Percentiles rank a stretch among this genome's conserved stretches.
Evolutionary conservation across 2,888 invertebrate genomes (phyloP).

Genomic region (Caenorhabditis sp.): DNA sequence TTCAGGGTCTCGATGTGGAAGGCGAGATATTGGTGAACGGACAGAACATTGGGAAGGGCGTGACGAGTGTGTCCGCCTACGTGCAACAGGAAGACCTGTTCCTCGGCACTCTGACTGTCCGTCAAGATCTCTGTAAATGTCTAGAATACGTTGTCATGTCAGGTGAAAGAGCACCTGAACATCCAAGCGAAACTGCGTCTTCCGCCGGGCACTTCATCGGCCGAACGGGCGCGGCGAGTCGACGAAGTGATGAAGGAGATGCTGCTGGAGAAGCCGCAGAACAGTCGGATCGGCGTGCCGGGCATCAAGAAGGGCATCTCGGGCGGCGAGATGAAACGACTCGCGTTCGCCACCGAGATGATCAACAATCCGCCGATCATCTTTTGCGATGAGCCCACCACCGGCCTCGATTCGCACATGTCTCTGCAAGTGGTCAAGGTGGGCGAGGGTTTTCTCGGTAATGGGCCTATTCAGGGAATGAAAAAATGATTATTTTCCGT

Average conservation of each 20-base stretch:
- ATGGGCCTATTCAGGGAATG: no score
- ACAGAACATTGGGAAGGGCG: constrained; percentile 58
- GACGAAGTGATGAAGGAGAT: constrained; percentile 86
- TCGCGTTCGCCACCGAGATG: constrained; percentile 94
- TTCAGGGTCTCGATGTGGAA: constrained; percentile 61
- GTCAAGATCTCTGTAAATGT: background rate
- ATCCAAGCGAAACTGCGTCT: constrained; percentile 86
- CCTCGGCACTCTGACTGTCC: constrained; percentile 66
- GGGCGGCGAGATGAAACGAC: constrained; percentile 92
- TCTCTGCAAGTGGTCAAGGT: constrained; percentile 92
- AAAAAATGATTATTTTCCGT: no score
- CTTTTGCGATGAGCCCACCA: constrained; percentile 97
- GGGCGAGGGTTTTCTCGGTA: no score
- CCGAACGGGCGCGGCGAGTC: constrained; percentile 86
- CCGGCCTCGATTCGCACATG: constrained; percentile 94
- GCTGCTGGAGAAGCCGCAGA: constrained; percentile 89
- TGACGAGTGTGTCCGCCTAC: constrained; percentile 80
- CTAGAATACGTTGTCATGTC: background rate
- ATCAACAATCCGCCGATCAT: constrained; percentile 93
- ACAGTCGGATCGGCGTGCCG: constrained; percentile 90
- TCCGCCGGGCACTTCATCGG: constrained; percentile 82
- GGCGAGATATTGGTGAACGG: constrained; percentile 69
- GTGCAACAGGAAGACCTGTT: constrained; percentile 76
- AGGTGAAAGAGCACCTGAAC: constrained; percentile 73
- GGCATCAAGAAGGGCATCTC: constrained; percentile 81